Evolutionary conservation across 2,113 vertebrate species (phyloP).

Genomic region (Cryptotis parvus): DNA sequence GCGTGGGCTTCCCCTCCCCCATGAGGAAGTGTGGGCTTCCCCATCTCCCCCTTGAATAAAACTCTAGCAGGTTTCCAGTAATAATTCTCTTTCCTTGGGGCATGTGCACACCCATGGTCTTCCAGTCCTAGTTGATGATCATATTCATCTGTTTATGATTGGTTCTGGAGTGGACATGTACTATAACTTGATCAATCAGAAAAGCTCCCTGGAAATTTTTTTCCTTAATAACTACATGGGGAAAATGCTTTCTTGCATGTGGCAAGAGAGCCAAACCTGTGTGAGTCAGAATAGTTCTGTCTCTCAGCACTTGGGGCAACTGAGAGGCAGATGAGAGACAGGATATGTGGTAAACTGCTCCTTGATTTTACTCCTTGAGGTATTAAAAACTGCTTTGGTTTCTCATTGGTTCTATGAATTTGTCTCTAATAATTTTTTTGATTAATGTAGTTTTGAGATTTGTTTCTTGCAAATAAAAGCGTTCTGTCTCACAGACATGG

Average conservation of each 20-base stretch:
- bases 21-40: background rate
- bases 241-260: background rate
- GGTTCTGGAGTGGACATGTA: background rate
- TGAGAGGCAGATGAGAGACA: background rate
- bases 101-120: background rate
- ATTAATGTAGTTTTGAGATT: constrained; percentile 1
- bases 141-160: background rate
- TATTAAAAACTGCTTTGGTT: background rate
- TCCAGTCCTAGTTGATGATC: background rate
- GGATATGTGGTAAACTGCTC: background rate
- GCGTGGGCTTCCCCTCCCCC: no score
- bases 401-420: background rate
- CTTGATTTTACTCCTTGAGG: background rate
- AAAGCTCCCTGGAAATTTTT: background rate
- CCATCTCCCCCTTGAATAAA: background rate
- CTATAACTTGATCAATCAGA: background rate
- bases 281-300: background rate
- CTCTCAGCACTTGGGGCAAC: background rate
- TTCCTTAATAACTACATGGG: background rate
- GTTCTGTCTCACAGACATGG: no score
- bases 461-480: constrained; percentile 18
- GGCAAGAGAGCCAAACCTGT: background rate
- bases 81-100: background rate
- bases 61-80: background rate
- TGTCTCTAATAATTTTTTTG: background rate